Conservation (phyloP, 2,888 invertebrate genomes). For the Sympetrum striolatum region DNA sequence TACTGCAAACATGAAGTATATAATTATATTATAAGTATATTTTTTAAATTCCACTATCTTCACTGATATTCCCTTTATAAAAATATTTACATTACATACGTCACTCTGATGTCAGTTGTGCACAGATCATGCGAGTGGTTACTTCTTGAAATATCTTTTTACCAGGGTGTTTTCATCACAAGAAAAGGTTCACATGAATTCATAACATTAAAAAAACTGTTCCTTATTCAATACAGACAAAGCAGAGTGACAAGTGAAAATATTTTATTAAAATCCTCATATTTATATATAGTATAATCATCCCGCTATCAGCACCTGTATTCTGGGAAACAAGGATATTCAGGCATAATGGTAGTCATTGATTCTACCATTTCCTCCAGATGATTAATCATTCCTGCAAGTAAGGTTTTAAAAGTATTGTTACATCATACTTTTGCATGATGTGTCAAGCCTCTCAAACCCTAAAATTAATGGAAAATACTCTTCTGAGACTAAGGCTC, state of each 20-base stretch:
- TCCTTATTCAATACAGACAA: not conserved
- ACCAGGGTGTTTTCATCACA: no score
- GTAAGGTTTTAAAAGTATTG: no score
- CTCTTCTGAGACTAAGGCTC: no score
- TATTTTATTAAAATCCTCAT: constrained; percentile 39
- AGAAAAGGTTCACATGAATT: no score
- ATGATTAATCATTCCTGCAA: not conserved
- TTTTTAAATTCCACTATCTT: no score
- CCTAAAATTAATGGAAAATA: no score
- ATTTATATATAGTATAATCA: constrained; percentile 31
- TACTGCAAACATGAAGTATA: no score
- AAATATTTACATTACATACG: not conserved
- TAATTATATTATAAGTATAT: no score
- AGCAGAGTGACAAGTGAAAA: constrained; percentile 12
- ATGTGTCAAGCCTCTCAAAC: no score
- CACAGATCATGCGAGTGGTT: not conserved
- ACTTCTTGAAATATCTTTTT: not conserved
- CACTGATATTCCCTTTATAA: no score
- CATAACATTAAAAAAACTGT: not conserved
- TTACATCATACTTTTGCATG: no score
- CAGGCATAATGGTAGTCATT: constrained; percentile 3
- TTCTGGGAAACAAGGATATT: constrained; percentile 7
- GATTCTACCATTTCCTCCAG: constrained; percentile 12
- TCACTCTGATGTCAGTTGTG: not conserved
- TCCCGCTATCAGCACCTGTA: constrained; percentile 41